Conservation (phyloP, 1,140 invertebrate genomes). For the Heliothis virescens region DNA sequence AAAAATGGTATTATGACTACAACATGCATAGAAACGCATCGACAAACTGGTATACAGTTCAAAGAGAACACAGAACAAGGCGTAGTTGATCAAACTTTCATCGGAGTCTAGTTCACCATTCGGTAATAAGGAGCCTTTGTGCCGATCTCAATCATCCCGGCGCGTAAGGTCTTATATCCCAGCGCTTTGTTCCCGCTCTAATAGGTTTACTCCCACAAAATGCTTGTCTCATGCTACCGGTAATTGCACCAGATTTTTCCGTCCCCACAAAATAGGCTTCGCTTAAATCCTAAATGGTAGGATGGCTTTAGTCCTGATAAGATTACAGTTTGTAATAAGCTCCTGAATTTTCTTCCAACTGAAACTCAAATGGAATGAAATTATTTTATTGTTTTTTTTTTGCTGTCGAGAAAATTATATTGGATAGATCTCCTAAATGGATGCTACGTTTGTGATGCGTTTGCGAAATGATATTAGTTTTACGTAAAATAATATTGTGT, state of each 20-base stretch:
- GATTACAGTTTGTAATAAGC: conserved; percentile 42
- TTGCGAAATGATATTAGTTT: conserved; percentile 12
- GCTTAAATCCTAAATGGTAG: conserved; percentile 31
- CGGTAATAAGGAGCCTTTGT: conserved; percentile 6
- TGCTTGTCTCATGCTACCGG: conserved; percentile 30
- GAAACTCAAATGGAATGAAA: conserved; percentile 37
- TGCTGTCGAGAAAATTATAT: neutral
- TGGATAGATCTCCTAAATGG: conserved; percentile 2
- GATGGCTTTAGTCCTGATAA: conserved; percentile 26
- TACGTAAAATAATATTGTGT: neutral
- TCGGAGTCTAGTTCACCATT: neutral
- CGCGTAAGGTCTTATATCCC: conserved; percentile 1
- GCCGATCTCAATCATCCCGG: conserved; percentile 11
- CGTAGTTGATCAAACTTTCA: neutral
- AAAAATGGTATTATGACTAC: too few relatives aligned
- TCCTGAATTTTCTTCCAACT: conserved; percentile 26
- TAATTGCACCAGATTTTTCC: conserved; percentile 42
- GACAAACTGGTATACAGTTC: too few relatives aligned
- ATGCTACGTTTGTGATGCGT: neutral
- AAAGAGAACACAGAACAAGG: too few relatives aligned
- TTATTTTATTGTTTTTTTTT: conserved; percentile 30
- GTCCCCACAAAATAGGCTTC: conserved; percentile 34
- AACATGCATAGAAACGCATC: too few relatives aligned
- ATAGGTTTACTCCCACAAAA: conserved; percentile 37
- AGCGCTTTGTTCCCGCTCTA: conserved; percentile 16